A percentile compares a stretch with the other conserved stretches of the same genome.
These are phyloP conservation scores for Brachypterus glaber DNA, from an alignment of 2,888 invertebrate genomes.

Conservation along the genomic window DNA sequence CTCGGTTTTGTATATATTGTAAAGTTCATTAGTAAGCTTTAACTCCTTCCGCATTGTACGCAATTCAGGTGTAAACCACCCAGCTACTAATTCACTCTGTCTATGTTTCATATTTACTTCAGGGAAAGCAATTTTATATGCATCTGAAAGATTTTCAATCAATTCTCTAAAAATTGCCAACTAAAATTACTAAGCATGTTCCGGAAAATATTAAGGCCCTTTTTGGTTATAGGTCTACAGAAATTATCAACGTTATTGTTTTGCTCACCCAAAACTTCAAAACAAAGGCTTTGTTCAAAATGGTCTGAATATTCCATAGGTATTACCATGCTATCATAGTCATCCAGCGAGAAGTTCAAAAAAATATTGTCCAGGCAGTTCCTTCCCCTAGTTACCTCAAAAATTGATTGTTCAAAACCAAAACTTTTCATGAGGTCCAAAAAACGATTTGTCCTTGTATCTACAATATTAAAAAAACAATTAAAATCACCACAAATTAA, in stretches of 20 bases:
- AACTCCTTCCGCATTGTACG: too few species aligned
- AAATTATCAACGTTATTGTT: not conserved
- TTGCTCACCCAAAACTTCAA: not conserved
- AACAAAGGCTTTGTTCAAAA: not conserved
- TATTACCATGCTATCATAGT: not conserved
- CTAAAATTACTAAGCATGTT: too few species aligned
- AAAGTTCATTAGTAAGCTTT: too few species aligned
- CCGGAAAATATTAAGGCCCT: not conserved
- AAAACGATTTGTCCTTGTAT: not conserved
- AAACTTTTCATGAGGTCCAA: not conserved
- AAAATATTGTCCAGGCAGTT: conserved; percentile 6
- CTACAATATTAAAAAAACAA: not conserved
- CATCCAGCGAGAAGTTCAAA: not conserved
- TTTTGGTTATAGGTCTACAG: conserved; percentile 3
- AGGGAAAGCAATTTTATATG: too few species aligned
- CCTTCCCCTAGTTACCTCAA: not conserved
- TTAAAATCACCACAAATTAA: not conserved
- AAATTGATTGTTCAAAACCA: not conserved
- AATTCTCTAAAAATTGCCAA: too few species aligned
- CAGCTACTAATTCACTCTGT: too few species aligned
- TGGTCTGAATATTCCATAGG: conserved; percentile 4
- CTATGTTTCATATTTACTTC: too few species aligned
- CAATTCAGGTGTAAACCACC: too few species aligned
- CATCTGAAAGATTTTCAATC: too few species aligned
- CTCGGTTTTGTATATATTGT: too few species aligned